Evolutionary conservation across 2,797 vertebrate species (phyloP).

Genomic region (Percopsis omiscomaycus): DNA sequence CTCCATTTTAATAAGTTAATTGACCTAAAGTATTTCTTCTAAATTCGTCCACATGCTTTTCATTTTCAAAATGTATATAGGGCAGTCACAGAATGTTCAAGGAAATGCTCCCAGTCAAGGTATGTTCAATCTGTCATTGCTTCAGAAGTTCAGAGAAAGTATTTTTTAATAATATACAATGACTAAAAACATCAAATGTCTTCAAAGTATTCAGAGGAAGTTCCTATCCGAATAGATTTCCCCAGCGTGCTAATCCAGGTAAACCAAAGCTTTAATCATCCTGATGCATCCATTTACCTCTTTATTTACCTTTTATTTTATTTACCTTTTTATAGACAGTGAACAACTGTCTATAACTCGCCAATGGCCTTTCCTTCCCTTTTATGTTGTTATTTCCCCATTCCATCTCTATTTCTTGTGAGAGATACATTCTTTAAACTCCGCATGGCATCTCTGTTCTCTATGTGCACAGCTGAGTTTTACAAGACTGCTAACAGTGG

Average conservation of each 20-base stretch:
- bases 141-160: slow-evolving; percentile 31
- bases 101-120: slow-evolving; percentile 81
- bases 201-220: slow-evolving; percentile 84
- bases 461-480: slow-evolving; percentile 36
- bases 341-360: slow-evolving; percentile 10
- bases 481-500: slow-evolving; percentile 10
- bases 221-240: slow-evolving; percentile 76
- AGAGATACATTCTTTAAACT: slow-evolving; percentile 18
- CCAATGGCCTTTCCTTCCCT: slow-evolving; percentile 9
- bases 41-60: slow-evolving; percentile 54
- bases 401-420: slow-evolving; percentile 4
- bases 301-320: slow-evolving; percentile 8
- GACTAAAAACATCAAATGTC: slow-evolving; percentile 70
- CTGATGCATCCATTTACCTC: slow-evolving; percentile 18
- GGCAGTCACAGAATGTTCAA: slow-evolving; percentile 80
- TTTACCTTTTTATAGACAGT: too few relatives aligned
- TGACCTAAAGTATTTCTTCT: slow-evolving; percentile 23
- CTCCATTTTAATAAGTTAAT: background rate
- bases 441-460: slow-evolving; percentile 51
- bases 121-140: slow-evolving; percentile 62
- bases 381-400: background rate
- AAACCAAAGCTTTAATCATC: slow-evolving; percentile 58
- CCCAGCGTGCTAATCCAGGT: slow-evolving; percentile 77
- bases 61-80: slow-evolving; percentile 72
- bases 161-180: slow-evolving; percentile 1